Conservation (phyloP, 2,113 vertebrate species). For the Caranx ignobilis region DNA sequence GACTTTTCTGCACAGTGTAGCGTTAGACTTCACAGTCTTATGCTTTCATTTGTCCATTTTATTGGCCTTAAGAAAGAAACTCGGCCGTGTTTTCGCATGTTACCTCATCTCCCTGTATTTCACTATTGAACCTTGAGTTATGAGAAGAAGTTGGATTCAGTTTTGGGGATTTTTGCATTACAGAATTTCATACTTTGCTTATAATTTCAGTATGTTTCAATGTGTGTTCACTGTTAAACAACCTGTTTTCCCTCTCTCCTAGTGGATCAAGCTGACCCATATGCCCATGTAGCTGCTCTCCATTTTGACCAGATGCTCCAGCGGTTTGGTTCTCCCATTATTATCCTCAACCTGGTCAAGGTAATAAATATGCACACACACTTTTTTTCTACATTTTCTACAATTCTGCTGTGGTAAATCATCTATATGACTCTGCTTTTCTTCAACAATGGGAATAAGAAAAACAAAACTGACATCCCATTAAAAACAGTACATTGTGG, state of each 20-base stretch:
- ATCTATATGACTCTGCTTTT: not conserved
- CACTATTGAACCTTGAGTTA: not conserved
- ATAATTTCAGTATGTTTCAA: not conserved
- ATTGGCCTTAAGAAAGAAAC: conserved; percentile 4
- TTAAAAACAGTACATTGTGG: too few relatives aligned
- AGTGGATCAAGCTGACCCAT: conserved; percentile 99
- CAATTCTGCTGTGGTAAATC: not conserved
- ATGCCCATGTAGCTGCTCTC: conserved; percentile 92
- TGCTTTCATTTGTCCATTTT: not conserved
- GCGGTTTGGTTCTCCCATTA: conserved; percentile 97
- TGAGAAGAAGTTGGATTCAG: not conserved
- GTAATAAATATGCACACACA: conserved; percentile 73
- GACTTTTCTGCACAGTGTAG: not conserved
- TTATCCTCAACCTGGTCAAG: conserved; percentile 99
- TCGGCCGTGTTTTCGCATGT: not conserved
- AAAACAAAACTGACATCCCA: not conserved
- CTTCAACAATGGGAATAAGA: not conserved
- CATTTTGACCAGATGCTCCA: conserved; percentile 99
- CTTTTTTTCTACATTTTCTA: not conserved
- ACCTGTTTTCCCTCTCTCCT: conserved; percentile 27
- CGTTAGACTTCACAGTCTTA: not conserved
- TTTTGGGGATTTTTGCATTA: too few relatives aligned
- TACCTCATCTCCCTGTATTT: not conserved
- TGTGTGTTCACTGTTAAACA: not conserved
- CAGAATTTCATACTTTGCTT: not conserved